Evolutionary conservation across 1,140 invertebrate genomes (phyloP), one percentile per base, ranked within the genome.

Genomic region (Amyelois transitella): DNA sequence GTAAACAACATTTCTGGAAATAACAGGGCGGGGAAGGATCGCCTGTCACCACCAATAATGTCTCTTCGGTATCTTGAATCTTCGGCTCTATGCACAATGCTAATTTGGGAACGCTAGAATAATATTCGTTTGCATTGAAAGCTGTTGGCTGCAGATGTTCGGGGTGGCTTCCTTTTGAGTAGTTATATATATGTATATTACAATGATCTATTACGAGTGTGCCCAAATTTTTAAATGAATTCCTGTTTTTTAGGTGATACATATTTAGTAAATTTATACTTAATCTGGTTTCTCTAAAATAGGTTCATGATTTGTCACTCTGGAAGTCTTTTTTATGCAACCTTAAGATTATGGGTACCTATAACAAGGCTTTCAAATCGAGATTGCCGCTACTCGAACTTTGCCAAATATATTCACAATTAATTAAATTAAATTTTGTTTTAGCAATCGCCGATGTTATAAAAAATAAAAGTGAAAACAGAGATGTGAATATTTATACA

Each of bases 21-120:
- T 38, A 38, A 38, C 32, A 38, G 32, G 32, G 32, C 2, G 2
- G 32, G 32, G 32, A 38, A 38, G 32, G 32, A 8, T 38, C 32
- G 32, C 67, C 62, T 80, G 82, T 86, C 79, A 84, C 73, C 76
- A 72, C 69, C 81, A 81, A 86, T 86, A 82, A 75, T 76, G n/a
- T n/a, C n/a, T n/a, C n/a, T n/a, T n/a, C n/a, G n/a, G n/a, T n/a
- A n/a, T n/a, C n/a, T n/a, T n/a, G n/a, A n/a, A n/a, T n/a, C n/a
- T n/a, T 81, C 84, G 81, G 83, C 77, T 79, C 81, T 75, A 56
- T 64, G 51, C 53, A 44, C 55, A 47, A 64, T 49, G 64, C 73
- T 74, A 65, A 66, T 68, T 73, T 66, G 62, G 66, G 63, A 66
- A 57, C 59, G 48, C 60, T 68, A 55, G 56, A 66, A 73, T 66